Percentiles rank a stretch among this genome's conserved stretches.
Evolutionary conservation across 2,797 vertebrate species (phyloP).

Genomic region (Cirrhinus molitorella): DNA sequence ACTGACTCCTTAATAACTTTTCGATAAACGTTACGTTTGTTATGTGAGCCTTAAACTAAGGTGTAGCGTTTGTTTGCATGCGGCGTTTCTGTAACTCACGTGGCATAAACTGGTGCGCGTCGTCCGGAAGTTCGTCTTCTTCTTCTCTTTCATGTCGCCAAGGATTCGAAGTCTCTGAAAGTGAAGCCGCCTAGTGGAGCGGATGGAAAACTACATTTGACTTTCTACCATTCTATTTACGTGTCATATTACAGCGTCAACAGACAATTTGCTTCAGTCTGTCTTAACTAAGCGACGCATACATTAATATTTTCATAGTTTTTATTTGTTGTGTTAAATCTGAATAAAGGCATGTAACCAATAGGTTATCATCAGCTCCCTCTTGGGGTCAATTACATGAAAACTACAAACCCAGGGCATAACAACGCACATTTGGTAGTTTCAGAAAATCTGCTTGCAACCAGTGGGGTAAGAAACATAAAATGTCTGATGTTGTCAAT

Average conservation of each 20-base stretch:
- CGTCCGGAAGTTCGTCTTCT: too few relatives aligned
- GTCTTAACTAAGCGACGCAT: neutral
- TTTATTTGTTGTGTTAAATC: neutral
- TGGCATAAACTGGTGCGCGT: too few relatives aligned
- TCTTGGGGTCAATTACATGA: neutral
- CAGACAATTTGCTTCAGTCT: neutral
- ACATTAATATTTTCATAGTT: neutral
- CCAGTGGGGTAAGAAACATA: neutral
- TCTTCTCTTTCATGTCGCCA: neutral
- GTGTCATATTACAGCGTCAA: too few relatives aligned
- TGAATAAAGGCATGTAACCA: neutral
- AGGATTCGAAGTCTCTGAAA: neutral
- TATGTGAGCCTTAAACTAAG: too few relatives aligned
- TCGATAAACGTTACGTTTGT: too few relatives aligned
- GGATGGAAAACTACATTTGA: neutral
- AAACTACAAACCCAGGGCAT: too few relatives aligned
- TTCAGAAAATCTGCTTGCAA: neutral
- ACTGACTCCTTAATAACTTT: too few relatives aligned
- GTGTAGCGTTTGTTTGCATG: too few relatives aligned
- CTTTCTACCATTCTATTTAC: neutral
- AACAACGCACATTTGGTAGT: neutral
- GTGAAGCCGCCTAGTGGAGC: neutral
- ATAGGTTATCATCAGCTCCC: neutral
- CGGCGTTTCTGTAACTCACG: neutral
- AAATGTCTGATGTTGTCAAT: neutral